Evolutionary conservation across 1,140 invertebrate species (phyloP).

Genomic region (Papilio glaucus): DNA sequence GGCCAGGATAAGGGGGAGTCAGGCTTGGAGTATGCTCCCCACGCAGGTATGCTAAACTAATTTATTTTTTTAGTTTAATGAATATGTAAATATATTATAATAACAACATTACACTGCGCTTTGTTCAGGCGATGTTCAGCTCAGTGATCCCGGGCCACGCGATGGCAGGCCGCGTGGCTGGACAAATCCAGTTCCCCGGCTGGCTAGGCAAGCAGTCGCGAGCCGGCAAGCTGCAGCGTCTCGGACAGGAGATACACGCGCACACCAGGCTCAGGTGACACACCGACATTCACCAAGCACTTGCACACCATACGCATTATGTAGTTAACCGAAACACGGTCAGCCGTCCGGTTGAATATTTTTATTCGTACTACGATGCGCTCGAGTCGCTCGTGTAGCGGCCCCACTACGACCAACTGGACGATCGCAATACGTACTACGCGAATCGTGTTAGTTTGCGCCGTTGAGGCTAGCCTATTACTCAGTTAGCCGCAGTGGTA

Average conservation of each 20-base stretch:
- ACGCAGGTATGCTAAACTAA: slow-evolving; percentile 88
- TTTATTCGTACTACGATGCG: too few species aligned
- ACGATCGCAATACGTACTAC: too few species aligned
- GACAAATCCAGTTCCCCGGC: slow-evolving; percentile 94
- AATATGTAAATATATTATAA: too few species aligned
- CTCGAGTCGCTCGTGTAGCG: too few species aligned
- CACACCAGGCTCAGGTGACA: slow-evolving; percentile 89
- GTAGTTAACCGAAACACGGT: too few species aligned
- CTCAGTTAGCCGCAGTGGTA: too few species aligned
- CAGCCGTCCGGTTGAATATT: too few species aligned
- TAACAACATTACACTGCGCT: too few species aligned
- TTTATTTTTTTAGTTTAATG: too few species aligned
- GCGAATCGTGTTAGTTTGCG: too few species aligned
- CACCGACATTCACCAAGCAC: not conserved
- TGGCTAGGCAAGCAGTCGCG: slow-evolving; percentile 98
- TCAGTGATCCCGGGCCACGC: slow-evolving; percentile 95
- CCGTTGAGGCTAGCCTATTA: too few species aligned
- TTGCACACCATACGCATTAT: slow-evolving; percentile 54
- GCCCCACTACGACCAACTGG: too few species aligned
- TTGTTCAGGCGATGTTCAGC: slow-evolving; percentile 91
- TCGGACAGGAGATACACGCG: slow-evolving; percentile 92
- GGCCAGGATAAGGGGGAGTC: slow-evolving; percentile 89
- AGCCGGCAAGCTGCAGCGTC: slow-evolving; percentile 90
- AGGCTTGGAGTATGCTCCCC: slow-evolving; percentile 96
- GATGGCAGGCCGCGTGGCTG: slow-evolving; percentile 90